Evolutionary conservation across 2,888 invertebrate genomes (phyloP).

Genomic region (Eupithecia exiguata): DNA sequence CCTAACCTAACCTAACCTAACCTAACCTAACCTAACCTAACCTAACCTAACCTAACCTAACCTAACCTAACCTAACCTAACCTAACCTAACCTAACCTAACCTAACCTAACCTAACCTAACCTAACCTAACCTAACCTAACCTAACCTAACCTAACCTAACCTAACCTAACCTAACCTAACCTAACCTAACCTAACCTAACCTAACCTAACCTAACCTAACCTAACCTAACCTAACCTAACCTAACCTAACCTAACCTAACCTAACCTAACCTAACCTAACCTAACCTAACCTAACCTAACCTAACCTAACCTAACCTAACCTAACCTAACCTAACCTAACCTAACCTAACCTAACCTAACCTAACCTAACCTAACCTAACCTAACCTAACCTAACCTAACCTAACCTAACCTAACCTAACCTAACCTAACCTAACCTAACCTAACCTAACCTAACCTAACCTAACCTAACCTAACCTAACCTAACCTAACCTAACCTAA

Average conservation of each 20-base stretch:
- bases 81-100: constrained; percentile 24
- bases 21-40: constrained; percentile 27
- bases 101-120: constrained; percentile 24
- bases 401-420: constrained; percentile 21
- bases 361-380: constrained; percentile 21
- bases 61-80: constrained; percentile 21
- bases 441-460: constrained; percentile 25
- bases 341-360: background rate
- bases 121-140: constrained; percentile 24
- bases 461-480: constrained; percentile 22
- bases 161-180: constrained; percentile 24
- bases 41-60: constrained; percentile 27
- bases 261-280: constrained; percentile 19
- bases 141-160: constrained; percentile 24
- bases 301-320: background rate
- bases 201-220: constrained; percentile 23
- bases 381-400: constrained; percentile 21
- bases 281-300: background rate
- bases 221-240: constrained; percentile 24
- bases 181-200: constrained; percentile 24
- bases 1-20: constrained; percentile 26
- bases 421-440: constrained; percentile 21
- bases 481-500: constrained; percentile 26
- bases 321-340: background rate
- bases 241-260: constrained; percentile 24